These are phyloP conservation scores for Melieria crassipennis DNA, from an alignment of 2,888 invertebrate genomes.

Conservation along the genomic window DNA sequence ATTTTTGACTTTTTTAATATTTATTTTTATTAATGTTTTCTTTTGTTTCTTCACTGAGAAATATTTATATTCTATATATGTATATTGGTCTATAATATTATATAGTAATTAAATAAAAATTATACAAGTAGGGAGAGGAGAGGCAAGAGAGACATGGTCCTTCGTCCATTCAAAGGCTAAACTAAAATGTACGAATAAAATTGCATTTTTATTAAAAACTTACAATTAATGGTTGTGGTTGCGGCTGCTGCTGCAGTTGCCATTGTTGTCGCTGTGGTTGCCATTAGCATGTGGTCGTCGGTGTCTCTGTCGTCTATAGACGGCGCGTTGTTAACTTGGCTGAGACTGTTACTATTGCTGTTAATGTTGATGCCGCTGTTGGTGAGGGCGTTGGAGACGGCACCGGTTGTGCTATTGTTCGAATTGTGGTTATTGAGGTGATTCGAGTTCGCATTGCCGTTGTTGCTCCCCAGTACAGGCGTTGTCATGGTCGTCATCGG, in stretches of 20 bases:
- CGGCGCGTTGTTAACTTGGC: conserved; percentile 37
- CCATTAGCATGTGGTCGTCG: conserved; percentile 41
- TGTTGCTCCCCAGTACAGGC: no score
- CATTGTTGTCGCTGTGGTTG: conserved; percentile 39
- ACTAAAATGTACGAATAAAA: conserved; percentile 35
- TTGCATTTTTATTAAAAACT: conserved; percentile 52
- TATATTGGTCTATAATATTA: conserved; percentile 34
- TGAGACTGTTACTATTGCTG: conserved; percentile 36
- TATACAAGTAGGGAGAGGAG: no score
- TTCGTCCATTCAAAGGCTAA: no score
- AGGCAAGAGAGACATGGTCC: no score
- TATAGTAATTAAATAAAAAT: conserved; percentile 37
- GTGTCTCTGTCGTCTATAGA: conserved; percentile 40
- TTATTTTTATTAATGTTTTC: conserved; percentile 20
- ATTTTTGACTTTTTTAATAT: conserved; percentile 34
- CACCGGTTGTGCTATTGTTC: conserved; percentile 18
- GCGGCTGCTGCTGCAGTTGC: conserved; percentile 46
- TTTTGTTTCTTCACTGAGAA: conserved; percentile 28
- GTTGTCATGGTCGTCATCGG: conserved; percentile 1
- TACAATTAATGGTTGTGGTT: conserved; percentile 65
- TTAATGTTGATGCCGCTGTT: conserved; percentile 43
- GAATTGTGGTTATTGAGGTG: no score
- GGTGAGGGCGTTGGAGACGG: not conserved
- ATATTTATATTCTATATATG: conserved; percentile 37
- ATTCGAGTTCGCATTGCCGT: no score